These are phyloP conservation scores for Spea hammondii DNA, from an alignment of 2,797 vertebrate species.

Conservation along the genomic window DNA sequence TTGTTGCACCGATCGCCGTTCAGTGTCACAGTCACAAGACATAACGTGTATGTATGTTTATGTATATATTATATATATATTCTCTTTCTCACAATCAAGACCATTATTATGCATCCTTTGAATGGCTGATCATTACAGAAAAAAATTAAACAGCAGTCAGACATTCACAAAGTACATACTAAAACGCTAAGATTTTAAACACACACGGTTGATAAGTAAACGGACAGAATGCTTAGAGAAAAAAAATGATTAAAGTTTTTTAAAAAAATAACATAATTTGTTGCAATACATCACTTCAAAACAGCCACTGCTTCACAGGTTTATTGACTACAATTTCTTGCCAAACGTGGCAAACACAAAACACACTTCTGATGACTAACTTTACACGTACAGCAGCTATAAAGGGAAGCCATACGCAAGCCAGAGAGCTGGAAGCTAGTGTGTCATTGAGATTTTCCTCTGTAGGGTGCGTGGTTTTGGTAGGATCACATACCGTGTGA, in stretches of 20 bases:
- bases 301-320: background rate
- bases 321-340: background rate
- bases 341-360: background rate
- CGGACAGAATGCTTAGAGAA: background rate
- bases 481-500: constrained; percentile 70
- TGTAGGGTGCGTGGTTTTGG: background rate
- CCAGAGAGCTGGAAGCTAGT: background rate
- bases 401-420: background rate
- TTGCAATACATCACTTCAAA: background rate
- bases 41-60: too few relatives aligned
- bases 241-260: background rate
- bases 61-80: too few relatives aligned
- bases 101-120: too few relatives aligned
- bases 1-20: too few relatives aligned
- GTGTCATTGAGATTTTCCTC: background rate
- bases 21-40: too few relatives aligned
- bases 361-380: background rate
- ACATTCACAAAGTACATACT: too few relatives aligned
- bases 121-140: too few relatives aligned
- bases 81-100: too few relatives aligned
- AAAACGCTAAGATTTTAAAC: too few relatives aligned
- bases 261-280: background rate
- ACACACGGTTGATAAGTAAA: too few relatives aligned
- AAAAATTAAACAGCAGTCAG: too few relatives aligned
- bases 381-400: background rate